Conservation (phyloP, 2,797 vertebrate species). For the Tamandua tetradactyla region DNA sequence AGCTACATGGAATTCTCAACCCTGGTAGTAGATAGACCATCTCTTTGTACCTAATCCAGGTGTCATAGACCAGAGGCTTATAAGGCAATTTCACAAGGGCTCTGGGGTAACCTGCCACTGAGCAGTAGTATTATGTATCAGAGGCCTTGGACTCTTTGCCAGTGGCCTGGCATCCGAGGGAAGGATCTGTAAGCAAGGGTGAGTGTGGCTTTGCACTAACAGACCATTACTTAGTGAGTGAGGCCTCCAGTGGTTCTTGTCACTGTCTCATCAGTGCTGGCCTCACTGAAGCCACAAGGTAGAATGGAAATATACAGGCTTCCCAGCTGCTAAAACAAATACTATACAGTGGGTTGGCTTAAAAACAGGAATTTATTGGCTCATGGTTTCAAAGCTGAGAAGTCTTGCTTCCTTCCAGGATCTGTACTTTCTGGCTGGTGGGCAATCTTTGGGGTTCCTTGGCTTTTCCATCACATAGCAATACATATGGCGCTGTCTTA, state of each 20-base stretch:
- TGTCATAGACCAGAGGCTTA: not conserved
- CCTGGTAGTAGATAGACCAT: not conserved
- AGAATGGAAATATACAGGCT: not conserved
- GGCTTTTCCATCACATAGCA: too few relatives aligned
- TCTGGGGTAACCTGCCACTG: rapidly evolving
- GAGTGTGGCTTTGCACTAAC: not conserved
- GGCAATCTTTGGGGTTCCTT: too few relatives aligned
- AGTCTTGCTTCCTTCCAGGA: too few relatives aligned
- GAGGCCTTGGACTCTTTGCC: not conserved
- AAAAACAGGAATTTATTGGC: too few relatives aligned
- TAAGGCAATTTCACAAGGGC: not conserved
- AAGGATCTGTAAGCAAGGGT: not conserved
- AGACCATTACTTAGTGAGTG: not conserved
- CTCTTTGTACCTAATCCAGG: too few relatives aligned
- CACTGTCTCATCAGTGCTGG: not conserved
- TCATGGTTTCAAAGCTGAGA: too few relatives aligned
- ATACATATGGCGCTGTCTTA: too few relatives aligned
- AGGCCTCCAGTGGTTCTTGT: not conserved
- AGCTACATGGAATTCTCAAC: not conserved
- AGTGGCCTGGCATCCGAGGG: not conserved
- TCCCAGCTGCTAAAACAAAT: too few relatives aligned
- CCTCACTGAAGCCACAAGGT: not conserved
- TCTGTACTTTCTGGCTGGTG: too few relatives aligned
- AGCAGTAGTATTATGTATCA: too few relatives aligned
- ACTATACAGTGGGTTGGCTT: too few relatives aligned